phyloP scores from a whole-genome alignment of 2,888 invertebrate genomes.

The Pteria penguin region DNA sequence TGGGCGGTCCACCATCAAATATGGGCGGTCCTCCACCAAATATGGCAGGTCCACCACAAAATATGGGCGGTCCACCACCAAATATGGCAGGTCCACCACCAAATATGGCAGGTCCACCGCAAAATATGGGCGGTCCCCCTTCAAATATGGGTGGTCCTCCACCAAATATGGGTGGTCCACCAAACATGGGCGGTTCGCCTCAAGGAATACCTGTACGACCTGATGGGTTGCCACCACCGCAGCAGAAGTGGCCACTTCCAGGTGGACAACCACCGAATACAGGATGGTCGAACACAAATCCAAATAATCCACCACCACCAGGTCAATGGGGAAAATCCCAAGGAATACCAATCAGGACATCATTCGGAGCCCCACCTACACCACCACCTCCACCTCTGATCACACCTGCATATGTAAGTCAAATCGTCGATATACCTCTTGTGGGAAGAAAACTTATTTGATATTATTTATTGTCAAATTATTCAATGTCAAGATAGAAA shows the following conservation, averaged over 20 bases:
- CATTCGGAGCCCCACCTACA: background rate
- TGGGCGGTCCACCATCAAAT: background rate
- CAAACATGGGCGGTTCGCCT: background rate
- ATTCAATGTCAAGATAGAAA: no score
- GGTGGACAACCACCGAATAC: background rate
- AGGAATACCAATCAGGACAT: no score
- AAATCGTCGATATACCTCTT: no score
- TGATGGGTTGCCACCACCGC: background rate
- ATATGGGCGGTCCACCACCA: background rate
- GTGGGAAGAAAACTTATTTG: no score
- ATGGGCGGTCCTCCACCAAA: background rate
- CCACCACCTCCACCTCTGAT: background rate
- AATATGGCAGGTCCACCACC: background rate
- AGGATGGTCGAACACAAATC: background rate
- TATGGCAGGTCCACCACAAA: background rate
- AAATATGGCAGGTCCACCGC: background rate
- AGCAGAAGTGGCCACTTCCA: background rate
- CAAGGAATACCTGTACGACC: background rate
- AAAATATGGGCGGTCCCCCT: background rate
- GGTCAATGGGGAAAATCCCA: no score
- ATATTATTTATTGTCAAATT: no score
- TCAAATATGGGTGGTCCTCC: background rate
- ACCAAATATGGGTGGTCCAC: background rate
- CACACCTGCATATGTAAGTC: background rate
- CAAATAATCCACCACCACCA: no score